Percentiles rank a stretch among this genome's conserved stretches.
phyloP scores from a whole-genome alignment of 2,113 vertebrate genomes.

The Romanogobio albipinnatus region DNA sequence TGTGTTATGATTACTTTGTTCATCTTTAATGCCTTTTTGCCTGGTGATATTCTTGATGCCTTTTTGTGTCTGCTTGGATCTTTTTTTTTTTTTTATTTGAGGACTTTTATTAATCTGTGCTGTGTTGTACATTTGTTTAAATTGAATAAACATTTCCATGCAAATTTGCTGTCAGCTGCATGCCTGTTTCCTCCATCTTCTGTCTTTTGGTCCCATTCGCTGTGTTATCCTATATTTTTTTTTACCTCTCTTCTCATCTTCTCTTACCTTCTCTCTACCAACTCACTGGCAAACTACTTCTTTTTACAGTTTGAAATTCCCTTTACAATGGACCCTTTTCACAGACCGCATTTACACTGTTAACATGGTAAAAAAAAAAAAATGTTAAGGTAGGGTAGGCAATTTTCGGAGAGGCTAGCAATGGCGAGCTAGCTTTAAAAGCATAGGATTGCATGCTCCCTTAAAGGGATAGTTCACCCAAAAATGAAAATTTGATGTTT shows the following conservation, averaged over 20 bases:
- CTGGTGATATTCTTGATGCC: conserved; percentile 50
- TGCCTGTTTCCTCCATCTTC: conserved; percentile 69
- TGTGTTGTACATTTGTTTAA: conserved; percentile 65
- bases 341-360: neutral
- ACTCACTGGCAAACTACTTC: neutral
- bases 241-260: neutral
- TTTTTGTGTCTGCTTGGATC: conserved; percentile 51
- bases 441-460: too few species aligned
- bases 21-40: conserved; percentile 58
- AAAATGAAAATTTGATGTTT: too few species aligned
- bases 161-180: conserved; percentile 50
- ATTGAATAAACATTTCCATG: conserved; percentile 72
- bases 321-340: neutral
- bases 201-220: neutral
- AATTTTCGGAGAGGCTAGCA: too few species aligned
- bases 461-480: too few species aligned
- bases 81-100: conserved; percentile 64
- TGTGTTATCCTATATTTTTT: conserved; percentile 13
- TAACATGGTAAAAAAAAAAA: neutral
- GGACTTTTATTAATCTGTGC: conserved; percentile 55
- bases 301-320: conserved; percentile 13
- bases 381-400: too few species aligned
- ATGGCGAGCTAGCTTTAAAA: too few species aligned
- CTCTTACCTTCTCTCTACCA: neutral
- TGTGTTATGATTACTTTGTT: neutral